phyloP scores from a whole-genome alignment of 1,140 invertebrate genomes.

The Muscidifurax raptorellus region DNA sequence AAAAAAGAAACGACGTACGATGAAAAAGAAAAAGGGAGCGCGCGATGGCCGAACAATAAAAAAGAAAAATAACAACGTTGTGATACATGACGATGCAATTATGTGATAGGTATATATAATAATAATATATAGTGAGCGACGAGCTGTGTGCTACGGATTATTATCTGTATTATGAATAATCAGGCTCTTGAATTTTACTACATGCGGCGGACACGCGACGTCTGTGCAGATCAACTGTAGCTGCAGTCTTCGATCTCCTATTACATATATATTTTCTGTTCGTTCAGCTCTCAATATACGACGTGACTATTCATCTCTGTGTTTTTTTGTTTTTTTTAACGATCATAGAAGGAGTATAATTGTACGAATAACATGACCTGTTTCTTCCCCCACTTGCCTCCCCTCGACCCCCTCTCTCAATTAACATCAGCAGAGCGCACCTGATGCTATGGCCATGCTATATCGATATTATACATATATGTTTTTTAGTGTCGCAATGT shows the following conservation, averaged over 20 bases:
- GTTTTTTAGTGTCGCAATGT: conserved; percentile 44
- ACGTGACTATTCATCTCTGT: not conserved
- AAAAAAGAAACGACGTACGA: too few relatives aligned
- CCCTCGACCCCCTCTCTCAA: not conserved
- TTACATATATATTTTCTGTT: not conserved
- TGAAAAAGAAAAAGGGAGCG: conserved; percentile 19
- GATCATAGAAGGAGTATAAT: not conserved
- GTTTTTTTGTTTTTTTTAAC: not conserved
- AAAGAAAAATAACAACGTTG: not conserved
- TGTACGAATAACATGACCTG: not conserved
- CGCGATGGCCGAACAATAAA: conserved; percentile 19
- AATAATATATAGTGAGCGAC: too few relatives aligned
- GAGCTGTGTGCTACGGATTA: not conserved
- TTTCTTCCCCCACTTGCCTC: not conserved
- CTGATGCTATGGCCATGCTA: conserved; percentile 40
- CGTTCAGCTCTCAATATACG: not conserved
- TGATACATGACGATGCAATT: not conserved
- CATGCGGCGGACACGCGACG: not conserved
- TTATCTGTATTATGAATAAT: not conserved
- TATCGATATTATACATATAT: conserved; percentile 33
- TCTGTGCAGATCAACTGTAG: not conserved
- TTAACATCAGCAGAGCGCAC: conserved; percentile 28
- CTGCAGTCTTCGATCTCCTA: not conserved
- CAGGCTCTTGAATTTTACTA: not conserved
- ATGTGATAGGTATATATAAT: not conserved